A percentile compares a stretch with the other conserved stretches of the same genome.
These are phyloP conservation scores for Aethina tumida DNA, from an alignment of 1,140 invertebrate species.

Conservation along the genomic window DNA sequence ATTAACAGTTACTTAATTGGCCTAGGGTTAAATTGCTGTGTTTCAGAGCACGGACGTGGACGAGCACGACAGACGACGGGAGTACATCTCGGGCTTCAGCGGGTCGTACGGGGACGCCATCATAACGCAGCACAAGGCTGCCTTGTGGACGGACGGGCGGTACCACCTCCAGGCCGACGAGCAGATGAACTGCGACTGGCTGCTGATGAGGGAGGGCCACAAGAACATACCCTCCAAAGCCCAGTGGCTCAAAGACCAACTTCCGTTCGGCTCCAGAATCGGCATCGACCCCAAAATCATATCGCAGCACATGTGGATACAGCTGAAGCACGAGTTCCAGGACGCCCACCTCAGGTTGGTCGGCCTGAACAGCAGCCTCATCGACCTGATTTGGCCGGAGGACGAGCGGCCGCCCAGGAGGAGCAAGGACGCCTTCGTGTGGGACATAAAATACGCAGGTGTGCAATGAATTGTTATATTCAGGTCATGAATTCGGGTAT, in stretches of 20 bases:
- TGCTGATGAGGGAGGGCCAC: constrained; percentile 61
- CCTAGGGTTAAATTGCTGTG: neutral
- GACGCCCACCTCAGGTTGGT: constrained; percentile 48
- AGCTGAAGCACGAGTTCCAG: constrained; percentile 46
- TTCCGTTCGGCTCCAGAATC: constrained; percentile 53
- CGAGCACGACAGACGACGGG: constrained; percentile 63
- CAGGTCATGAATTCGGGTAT: constrained; percentile 4
- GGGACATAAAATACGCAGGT: constrained; percentile 26
- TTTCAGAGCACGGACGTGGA: constrained; percentile 55
- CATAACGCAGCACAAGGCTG: constrained; percentile 62
- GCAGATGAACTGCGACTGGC: constrained; percentile 71
- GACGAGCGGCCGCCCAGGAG: constrained; percentile 45
- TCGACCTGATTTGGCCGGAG: constrained; percentile 74
- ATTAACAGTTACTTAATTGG: neutral
- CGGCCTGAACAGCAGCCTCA: constrained; percentile 58
- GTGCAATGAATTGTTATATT: constrained; percentile 1
- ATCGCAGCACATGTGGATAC: constrained; percentile 45
- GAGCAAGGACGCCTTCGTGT: constrained; percentile 36
- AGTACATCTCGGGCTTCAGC: constrained; percentile 79
- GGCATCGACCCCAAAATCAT: constrained; percentile 75
- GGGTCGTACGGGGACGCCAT: constrained; percentile 73
- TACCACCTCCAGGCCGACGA: constrained; percentile 71
- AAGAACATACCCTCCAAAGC: constrained; percentile 45
- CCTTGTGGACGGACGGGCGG: constrained; percentile 83
- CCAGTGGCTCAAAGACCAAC: constrained; percentile 55